phyloP scores from a whole-genome alignment of 2,113 vertebrate genomes.

The Gasterosteus nipponicus region DNA sequence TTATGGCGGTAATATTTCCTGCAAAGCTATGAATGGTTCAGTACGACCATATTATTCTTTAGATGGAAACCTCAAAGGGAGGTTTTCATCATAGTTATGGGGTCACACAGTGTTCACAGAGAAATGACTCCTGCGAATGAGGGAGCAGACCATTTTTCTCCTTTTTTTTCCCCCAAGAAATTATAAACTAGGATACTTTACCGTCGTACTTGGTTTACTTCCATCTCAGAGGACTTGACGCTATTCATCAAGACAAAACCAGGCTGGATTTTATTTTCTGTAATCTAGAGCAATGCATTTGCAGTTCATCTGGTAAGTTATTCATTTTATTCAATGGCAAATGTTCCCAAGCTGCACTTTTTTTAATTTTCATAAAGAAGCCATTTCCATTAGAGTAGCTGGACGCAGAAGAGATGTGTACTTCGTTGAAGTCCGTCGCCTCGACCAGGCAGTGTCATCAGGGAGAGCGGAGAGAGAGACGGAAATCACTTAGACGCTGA shows the following conservation, averaged over 20 bases:
- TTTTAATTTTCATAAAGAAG: conserved; percentile 12
- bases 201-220: conserved; percentile 11
- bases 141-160: neutral
- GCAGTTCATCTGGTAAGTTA: neutral
- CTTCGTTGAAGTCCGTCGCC: conserved; percentile 42
- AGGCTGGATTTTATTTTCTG: conserved; percentile 12
- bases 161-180: conserved; percentile 1
- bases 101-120: conserved; percentile 54
- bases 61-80: conserved; percentile 42
- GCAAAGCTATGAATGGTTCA: conserved; percentile 48
- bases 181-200: conserved; percentile 7
- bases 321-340: conserved; percentile 15
- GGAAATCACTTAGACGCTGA: conserved; percentile 67
- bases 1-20: conserved; percentile 58
- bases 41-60: conserved; percentile 55
- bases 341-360: neutral
- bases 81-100: conserved; percentile 57
- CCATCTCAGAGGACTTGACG: conserved; percentile 3
- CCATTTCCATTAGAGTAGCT: conserved; percentile 17
- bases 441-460: conserved; percentile 39
- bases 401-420: conserved; percentile 32
- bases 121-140: conserved; percentile 28
- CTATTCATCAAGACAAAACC: neutral
- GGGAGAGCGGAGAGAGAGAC: conserved; percentile 29
- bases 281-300: conserved; percentile 1